Evolutionary conservation across 2,797 vertebrate genomes (phyloP).

Genomic region (Silurus lanzhouensis): DNA sequence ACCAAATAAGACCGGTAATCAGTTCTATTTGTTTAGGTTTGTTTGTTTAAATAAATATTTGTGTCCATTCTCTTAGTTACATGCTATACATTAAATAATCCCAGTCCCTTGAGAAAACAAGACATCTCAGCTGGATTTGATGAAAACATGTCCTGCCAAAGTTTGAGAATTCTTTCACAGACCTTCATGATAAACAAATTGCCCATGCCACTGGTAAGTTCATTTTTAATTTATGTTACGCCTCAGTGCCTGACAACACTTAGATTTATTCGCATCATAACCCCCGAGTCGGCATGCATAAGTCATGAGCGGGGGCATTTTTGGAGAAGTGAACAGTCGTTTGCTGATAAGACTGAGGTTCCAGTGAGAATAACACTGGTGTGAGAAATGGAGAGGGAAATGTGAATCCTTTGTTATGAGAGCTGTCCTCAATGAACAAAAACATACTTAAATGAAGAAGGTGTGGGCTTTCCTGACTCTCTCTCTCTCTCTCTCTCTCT

Average conservation of each 20-base stretch:
- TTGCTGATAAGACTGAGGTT: constrained; percentile 52
- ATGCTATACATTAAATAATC: not conserved
- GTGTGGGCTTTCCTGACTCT: not conserved
- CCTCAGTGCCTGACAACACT: constrained; percentile 50
- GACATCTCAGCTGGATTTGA: constrained; percentile 1
- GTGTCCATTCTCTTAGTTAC: not conserved
- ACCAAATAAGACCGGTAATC: not conserved
- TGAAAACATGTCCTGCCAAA: not conserved
- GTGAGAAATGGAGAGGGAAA: constrained; percentile 44
- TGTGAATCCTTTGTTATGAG: constrained; percentile 47
- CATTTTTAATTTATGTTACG: constrained; percentile 53
- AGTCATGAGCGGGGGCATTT: constrained; percentile 54
- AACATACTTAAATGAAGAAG: constrained; percentile 22
- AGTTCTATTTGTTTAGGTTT: not conserved
- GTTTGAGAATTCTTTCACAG: constrained; percentile 28
- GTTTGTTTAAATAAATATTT: not conserved
- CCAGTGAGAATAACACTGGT: constrained; percentile 46
- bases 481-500: no score
- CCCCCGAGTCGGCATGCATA: constrained; percentile 55
- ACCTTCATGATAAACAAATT: constrained; percentile 53
- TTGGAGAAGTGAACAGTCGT: constrained; percentile 50
- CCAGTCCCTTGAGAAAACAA: not conserved
- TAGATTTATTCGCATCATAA: constrained; percentile 58
- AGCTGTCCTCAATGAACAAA: constrained; percentile 32
- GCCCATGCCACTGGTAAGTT: constrained; percentile 39